Evolutionary conservation across 2,113 vertebrate genomes (phyloP).

Genomic region (Mystacornis crossleyi): DNA sequence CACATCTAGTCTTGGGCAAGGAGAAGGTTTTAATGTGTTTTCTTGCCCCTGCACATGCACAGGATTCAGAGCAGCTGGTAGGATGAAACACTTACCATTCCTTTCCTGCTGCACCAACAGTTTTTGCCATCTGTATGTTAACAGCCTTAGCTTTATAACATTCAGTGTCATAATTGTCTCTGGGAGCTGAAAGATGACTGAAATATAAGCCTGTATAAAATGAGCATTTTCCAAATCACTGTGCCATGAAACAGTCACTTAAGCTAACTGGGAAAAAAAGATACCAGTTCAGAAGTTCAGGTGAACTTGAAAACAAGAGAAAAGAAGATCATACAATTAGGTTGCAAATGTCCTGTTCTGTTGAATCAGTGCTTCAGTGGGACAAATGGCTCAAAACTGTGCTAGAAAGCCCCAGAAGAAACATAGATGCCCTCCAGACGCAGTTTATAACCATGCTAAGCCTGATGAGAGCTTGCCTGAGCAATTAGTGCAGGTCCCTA

Average conservation of each 20-base stretch:
- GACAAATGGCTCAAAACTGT: neutral
- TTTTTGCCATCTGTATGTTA: neutral
- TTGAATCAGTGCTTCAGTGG: neutral
- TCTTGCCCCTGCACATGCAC: neutral
- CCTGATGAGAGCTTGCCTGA: neutral
- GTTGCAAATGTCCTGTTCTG: neutral
- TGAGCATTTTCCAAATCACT: neutral
- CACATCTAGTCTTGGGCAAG: neutral
- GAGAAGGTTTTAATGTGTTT: neutral
- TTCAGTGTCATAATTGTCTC: neutral
- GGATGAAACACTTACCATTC: neutral
- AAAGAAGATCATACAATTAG: neutral
- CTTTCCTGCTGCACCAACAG: neutral
- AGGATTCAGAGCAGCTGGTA: neutral
- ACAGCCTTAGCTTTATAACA: neutral
- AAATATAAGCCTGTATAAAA: neutral
- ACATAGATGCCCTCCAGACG: neutral
- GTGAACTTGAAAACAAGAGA: neutral
- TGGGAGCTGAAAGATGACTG: neutral
- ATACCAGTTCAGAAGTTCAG: neutral
- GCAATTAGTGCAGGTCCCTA: neutral
- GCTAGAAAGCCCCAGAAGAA: neutral
- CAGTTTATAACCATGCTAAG: neutral
- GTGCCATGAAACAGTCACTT: neutral
- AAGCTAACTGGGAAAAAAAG: neutral